A percentile compares a stretch with the other conserved stretches of the same genome.
Evolutionary conservation across 2,888 invertebrate species (phyloP).

Genomic region (Drosophila longiperda): DNA sequence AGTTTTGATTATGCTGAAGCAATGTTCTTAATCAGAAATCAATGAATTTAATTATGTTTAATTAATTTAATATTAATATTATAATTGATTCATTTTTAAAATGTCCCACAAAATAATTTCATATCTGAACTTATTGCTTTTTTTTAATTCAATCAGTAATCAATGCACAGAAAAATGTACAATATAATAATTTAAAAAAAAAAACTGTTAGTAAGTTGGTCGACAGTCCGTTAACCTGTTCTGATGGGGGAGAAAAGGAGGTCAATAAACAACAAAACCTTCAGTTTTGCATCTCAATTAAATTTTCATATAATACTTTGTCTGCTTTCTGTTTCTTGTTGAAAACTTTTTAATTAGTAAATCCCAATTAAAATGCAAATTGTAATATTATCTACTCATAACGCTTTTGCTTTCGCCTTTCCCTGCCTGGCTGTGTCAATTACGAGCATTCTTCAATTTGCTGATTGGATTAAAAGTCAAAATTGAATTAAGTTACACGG

Average conservation of each 20-base stretch:
- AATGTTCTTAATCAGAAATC: neutral
- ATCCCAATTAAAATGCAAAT: slow-evolving; percentile 75
- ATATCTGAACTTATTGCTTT: neutral
- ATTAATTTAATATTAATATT: too few species aligned
- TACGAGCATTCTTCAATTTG: slow-evolving; percentile 66
- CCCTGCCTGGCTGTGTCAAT: slow-evolving; percentile 50
- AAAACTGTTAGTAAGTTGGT: neutral
- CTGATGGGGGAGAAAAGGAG: slow-evolving; percentile 8
- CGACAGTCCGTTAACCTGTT: neutral
- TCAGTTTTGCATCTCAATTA: slow-evolving; percentile 22
- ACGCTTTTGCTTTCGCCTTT: slow-evolving; percentile 9
- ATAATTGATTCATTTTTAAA: neutral
- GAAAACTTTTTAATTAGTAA: slow-evolving; percentile 75
- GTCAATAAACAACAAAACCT: slow-evolving; percentile 1
- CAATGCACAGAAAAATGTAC: neutral
- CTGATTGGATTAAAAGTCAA: slow-evolving; percentile 74
- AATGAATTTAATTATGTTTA: neutral
- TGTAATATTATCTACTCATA: slow-evolving; percentile 64
- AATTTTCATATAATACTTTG: slow-evolving; percentile 33
- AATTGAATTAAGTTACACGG: slow-evolving; percentile 76
- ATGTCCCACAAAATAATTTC: neutral
- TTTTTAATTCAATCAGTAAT: neutral
- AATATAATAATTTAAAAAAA: neutral
- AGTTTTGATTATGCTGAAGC: neutral
- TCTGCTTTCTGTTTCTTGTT: slow-evolving; percentile 8